These are phyloP conservation scores for Euthynnus affinis DNA, from an alignment of 2,797 vertebrate genomes.

Conservation along the genomic window DNA sequence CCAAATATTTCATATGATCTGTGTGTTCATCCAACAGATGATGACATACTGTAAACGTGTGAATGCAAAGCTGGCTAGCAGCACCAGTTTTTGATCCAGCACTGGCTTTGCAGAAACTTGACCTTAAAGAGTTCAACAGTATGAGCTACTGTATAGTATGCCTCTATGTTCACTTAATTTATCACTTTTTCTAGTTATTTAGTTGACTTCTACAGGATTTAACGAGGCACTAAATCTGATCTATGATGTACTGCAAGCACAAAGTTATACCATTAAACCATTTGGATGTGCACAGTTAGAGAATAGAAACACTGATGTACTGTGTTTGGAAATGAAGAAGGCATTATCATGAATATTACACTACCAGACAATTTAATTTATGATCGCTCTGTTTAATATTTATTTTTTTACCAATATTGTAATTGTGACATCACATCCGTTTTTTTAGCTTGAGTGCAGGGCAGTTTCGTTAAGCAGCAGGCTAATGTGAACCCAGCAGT, in stretches of 20 bases:
- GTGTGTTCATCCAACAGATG: conserved; percentile 31
- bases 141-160: not conserved
- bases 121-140: not conserved
- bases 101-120: not conserved
- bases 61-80: conserved; percentile 6
- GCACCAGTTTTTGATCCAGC: not conserved
- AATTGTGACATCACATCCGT: no score
- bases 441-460: no score
- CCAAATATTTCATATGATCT: conserved; percentile 5
- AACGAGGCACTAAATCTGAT: no score
- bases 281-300: not conserved
- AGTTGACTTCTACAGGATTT: not conserved
- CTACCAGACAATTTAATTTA: no score
- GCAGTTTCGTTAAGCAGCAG: no score
- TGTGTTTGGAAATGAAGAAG: not conserved
- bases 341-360: not conserved
- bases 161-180: not conserved
- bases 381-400: no score
- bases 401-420: not conserved
- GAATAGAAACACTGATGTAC: not conserved
- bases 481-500: no score
- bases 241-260: not conserved
- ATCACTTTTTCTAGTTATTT: not conserved
- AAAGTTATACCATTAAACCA: not conserved
- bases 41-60: conserved; percentile 27